Conservation (phyloP, 2,797 vertebrate species). For the Anas capensis region DNA sequence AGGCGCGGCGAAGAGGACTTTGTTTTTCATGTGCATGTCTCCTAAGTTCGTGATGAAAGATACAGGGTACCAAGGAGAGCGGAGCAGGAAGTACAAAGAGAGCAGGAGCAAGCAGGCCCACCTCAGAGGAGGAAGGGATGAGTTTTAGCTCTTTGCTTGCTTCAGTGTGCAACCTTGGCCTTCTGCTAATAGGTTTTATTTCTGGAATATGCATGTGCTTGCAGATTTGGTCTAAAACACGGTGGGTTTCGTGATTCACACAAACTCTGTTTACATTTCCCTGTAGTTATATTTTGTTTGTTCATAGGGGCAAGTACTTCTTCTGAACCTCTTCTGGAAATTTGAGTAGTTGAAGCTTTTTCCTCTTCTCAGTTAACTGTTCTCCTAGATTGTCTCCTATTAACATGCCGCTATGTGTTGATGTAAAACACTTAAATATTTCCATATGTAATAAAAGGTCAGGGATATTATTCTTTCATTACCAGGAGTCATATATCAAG, state of each 20-base stretch:
- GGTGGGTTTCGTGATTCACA: slow-evolving; percentile 54
- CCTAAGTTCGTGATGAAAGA: background rate
- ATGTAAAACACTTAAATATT: slow-evolving; percentile 75
- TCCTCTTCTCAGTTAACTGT: slow-evolving; percentile 44
- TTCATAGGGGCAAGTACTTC: slow-evolving; percentile 51
- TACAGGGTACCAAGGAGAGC: background rate
- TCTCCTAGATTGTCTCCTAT: slow-evolving; percentile 57
- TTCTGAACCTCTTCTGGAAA: slow-evolving; percentile 62
- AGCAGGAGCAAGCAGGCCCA: background rate
- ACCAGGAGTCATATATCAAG: slow-evolving; percentile 59
- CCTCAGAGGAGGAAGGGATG: background rate
- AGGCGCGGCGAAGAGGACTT: background rate
- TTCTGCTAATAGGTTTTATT: slow-evolving; percentile 62
- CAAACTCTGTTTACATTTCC: slow-evolving; percentile 53
- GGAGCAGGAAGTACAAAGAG: accelerated
- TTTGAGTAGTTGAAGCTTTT: slow-evolving; percentile 54
- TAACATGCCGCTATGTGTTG: slow-evolving; percentile 63
- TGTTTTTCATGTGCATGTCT: background rate
- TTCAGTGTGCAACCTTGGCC: slow-evolving; percentile 42
- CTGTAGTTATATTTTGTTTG: slow-evolving; percentile 56
- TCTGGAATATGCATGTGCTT: slow-evolving; percentile 45
- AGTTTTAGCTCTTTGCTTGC: slow-evolving; percentile 29
- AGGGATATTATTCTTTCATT: slow-evolving; percentile 72
- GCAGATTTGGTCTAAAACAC: slow-evolving; percentile 46
- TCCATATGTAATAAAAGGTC: slow-evolving; percentile 72